Evolutionary conservation across 2,797 vertebrate genomes (phyloP).

Genomic region (Bovichtus diacanthus): DNA sequence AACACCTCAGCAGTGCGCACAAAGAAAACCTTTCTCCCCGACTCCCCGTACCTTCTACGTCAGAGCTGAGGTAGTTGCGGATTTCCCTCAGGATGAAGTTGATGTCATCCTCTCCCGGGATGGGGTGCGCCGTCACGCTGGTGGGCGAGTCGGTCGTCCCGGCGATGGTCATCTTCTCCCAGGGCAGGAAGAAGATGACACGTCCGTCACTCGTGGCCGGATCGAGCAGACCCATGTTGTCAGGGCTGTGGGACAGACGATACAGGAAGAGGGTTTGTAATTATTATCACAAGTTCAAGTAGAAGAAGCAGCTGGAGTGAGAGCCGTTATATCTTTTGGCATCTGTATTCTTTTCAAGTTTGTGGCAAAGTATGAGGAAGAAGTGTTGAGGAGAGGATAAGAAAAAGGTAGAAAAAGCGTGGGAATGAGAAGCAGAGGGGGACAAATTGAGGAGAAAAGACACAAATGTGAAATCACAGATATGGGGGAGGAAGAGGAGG

Average conservation of each 20-base stretch:
- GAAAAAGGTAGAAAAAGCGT: background rate
- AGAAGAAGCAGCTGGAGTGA: background rate
- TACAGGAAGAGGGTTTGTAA: background rate
- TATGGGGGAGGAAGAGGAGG: constrained; percentile 28
- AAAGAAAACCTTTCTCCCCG: too few relatives aligned
- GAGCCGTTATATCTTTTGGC: background rate
- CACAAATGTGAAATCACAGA: constrained; percentile 7
- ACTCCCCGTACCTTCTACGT: constrained; percentile 90
- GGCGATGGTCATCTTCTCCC: constrained; percentile 98
- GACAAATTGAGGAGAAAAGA: constrained; percentile 11
- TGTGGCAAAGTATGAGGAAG: background rate
- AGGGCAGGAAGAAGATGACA: constrained; percentile 98
- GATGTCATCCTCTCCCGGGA: constrained; percentile 95
- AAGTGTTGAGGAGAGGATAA: background rate
- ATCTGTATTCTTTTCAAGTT: background rate
- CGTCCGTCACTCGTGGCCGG: constrained; percentile 96
- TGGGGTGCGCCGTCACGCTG: constrained; percentile 90
- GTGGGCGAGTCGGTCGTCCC: constrained; percentile 97
- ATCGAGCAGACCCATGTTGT: constrained; percentile 98
- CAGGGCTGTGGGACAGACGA: constrained; percentile 84
- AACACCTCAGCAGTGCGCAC: too few relatives aligned
- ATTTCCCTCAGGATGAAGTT: constrained; percentile 98
- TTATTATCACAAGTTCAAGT: background rate
- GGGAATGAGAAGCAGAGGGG: background rate
- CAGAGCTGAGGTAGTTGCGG: constrained; percentile 94